Evolutionary conservation across 2,797 vertebrate species (phyloP), one percentile per base, ranked within the genome.

Genomic region (Artibeus jamaicensis): DNA sequence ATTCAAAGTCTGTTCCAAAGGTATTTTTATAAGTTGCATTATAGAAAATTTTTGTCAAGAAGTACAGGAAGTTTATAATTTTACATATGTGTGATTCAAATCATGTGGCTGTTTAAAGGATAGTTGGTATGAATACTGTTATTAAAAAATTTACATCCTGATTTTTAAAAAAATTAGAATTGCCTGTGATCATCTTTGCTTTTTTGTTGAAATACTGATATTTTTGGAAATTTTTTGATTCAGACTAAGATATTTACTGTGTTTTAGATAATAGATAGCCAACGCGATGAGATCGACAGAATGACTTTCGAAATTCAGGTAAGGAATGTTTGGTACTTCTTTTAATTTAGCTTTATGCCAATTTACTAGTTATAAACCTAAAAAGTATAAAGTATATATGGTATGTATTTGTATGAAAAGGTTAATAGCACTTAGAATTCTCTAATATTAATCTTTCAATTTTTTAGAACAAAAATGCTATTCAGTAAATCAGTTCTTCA

Each of bases 261-360:
- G 83, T 91, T 92, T 94, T 98, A 99, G 99, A 98, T 99, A 96
- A 99, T 99, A 89, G 98, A 99, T 97, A 99, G 98, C 97, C 99
- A 99, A 96, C 99, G 99, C 97, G 98, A 99, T 91, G 99, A 99
- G 96, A 99, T 99, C 84, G 98, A 99, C 89, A 98, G 98, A 83
- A 98, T 99, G 96, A 98, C 98, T 50, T 97, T 98, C 96, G 99
- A 99, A 90, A 98, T 99, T 68, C 98, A 98, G 99, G 99, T 99
- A 99, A 98, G 98, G 46, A 96, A 89, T 89, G 32, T 77, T 96
- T 95, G 95, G 5, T 84, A 55, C 48, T 70, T 39, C 74, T 94
- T 96, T 96, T 76, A 86, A 77, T 79, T 91, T 68, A 91, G 16
- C 26, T 84, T 2, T 57, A 32, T 91, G 55, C 14, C 59, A 21